Percentiles rank a stretch among this genome's conserved stretches.
phyloP scores from a whole-genome alignment of 2,797 vertebrate genomes.

The Gymnoscopelus braueri region DNA sequence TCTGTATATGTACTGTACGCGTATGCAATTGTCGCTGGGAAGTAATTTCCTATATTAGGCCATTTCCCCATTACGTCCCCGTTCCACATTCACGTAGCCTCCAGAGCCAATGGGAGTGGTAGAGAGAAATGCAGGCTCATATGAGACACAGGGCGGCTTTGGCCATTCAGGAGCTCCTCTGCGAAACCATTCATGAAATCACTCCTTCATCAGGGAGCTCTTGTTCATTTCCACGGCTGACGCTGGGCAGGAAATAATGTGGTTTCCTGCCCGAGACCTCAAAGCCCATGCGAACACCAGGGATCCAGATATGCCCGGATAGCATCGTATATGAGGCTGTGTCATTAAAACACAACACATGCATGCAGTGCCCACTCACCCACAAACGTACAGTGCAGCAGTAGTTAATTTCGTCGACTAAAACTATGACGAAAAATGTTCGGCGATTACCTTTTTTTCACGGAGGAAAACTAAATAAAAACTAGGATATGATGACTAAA shows the following conservation, averaged over 20 bases:
- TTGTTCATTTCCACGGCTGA: slow-evolving; percentile 63
- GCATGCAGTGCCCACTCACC: slow-evolving; percentile 2
- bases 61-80: not conserved
- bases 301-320: slow-evolving; percentile 53
- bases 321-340: slow-evolving; percentile 33
- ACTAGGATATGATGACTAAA: too few species aligned
- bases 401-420: too few species aligned
- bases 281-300: slow-evolving; percentile 44
- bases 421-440: too few species aligned
- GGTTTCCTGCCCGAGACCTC: slow-evolving; percentile 68
- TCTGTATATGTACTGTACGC: not conserved
- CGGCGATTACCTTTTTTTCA: too few species aligned
- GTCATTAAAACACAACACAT: slow-evolving; percentile 8
- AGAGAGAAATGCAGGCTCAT: not conserved
- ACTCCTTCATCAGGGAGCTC: slow-evolving; percentile 52
- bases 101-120: not conserved
- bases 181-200: slow-evolving; percentile 62
- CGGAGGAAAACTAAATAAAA: too few species aligned
- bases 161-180: slow-evolving; percentile 22
- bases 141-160: not conserved
- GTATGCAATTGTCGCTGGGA: slow-evolving; percentile 15
- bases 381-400: not conserved
- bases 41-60: slow-evolving; percentile 15
- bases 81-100: slow-evolving; percentile 7
- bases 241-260: slow-evolving; percentile 68